phyloP scores from a whole-genome alignment of 2,113 vertebrate species.

The Pterocles gutturalis region DNA sequence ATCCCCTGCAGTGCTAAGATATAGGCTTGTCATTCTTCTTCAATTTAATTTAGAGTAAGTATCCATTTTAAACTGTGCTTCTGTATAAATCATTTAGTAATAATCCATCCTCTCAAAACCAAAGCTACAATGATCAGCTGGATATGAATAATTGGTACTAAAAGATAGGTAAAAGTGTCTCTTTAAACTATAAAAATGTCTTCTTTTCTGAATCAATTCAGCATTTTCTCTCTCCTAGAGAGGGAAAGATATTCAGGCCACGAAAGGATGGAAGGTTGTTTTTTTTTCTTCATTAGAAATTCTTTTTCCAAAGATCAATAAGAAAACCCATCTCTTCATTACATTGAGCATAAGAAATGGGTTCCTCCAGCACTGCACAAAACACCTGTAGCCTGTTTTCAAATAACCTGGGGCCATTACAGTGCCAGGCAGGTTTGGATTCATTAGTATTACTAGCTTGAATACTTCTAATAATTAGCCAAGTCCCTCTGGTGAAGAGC shows the following conservation, averaged over 20 bases:
- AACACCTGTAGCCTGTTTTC: conserved; percentile 19
- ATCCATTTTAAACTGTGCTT: background rate
- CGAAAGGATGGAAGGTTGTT: background rate
- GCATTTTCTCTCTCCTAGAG: background rate
- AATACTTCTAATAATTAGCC: conserved; percentile 30
- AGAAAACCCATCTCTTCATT: conserved; percentile 5
- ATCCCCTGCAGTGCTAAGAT: background rate
- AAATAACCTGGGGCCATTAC: background rate
- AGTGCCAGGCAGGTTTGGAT: background rate
- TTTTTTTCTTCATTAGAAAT: conserved; percentile 38
- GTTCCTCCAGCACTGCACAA: background rate
- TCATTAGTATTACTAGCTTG: conserved; percentile 16
- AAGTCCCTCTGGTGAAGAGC: background rate
- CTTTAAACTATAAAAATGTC: background rate
- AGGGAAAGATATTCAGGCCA: background rate
- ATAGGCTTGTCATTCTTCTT: background rate
- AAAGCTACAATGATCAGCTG: background rate
- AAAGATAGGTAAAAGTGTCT: background rate
- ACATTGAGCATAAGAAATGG: background rate
- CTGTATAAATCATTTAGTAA: background rate
- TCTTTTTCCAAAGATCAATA: background rate
- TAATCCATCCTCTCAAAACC: background rate
- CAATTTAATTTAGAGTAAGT: background rate
- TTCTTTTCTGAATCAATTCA: background rate
- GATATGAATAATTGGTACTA: background rate